Conservation (phyloP, 2,113 vertebrate genomes). For the Salvelinus namaycush region DNA sequence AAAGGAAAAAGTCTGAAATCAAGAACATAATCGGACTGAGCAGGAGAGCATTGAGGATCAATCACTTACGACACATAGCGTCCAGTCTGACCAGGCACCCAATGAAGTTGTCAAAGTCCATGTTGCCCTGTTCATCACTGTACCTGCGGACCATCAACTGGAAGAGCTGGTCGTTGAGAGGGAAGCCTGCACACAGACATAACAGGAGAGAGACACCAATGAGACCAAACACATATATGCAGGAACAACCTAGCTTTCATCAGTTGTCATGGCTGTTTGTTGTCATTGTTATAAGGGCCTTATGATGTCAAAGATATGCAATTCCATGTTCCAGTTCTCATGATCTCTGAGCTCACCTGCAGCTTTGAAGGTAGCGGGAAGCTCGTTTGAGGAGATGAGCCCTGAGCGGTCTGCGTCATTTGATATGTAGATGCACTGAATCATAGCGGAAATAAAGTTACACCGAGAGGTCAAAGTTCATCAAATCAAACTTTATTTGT, state of each 20-base stretch:
- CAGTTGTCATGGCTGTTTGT: too few species aligned
- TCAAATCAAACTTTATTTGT: constrained; percentile 7
- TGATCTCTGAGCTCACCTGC: constrained; percentile 74
- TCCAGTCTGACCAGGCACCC: constrained; percentile 91
- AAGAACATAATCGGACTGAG: neutral
- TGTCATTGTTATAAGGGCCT: too few species aligned
- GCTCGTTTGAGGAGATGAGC: constrained; percentile 71
- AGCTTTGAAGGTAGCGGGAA: constrained; percentile 77
- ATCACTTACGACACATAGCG: constrained; percentile 88
- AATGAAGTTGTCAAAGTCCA: constrained; percentile 96
- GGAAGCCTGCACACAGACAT: constrained; percentile 76
- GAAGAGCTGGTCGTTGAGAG: constrained; percentile 79
- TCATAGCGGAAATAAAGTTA: neutral
- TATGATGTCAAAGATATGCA: too few species aligned
- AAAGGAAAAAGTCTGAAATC: neutral
- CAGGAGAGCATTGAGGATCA: neutral
- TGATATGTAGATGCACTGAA: constrained; percentile 79
- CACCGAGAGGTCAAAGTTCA: neutral
- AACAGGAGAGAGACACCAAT: neutral
- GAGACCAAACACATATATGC: neutral
- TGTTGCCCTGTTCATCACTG: constrained; percentile 74
- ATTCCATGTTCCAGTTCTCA: too few species aligned
- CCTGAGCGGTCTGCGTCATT: constrained; percentile 64
- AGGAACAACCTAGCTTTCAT: too few species aligned
- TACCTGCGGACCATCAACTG: constrained; percentile 81